These are phyloP conservation scores for Ceryle rudis DNA, from an alignment of 2,797 vertebrate genomes.

Conservation along the genomic window DNA sequence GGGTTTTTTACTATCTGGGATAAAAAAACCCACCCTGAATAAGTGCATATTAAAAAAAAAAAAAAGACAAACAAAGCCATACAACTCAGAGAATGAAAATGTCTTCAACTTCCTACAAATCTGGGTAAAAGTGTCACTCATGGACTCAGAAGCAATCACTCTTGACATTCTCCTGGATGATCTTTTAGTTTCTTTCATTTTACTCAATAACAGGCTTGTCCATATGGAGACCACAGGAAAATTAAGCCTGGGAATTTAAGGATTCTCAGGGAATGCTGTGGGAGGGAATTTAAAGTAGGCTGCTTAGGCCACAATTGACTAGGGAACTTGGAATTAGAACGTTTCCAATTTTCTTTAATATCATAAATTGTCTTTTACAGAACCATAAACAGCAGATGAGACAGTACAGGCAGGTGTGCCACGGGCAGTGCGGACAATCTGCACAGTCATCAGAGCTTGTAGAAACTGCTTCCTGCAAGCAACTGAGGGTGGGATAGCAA, in stretches of 20 bases:
- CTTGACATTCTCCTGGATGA: background rate
- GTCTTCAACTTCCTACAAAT: background rate
- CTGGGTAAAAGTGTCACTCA: background rate
- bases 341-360: background rate
- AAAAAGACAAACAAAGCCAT: background rate
- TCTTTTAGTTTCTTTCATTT: background rate
- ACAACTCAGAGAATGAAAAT: background rate
- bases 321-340: background rate
- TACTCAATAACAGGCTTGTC: background rate
- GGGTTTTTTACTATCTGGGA: background rate
- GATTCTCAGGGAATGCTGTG: background rate
- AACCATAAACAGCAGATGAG: background rate
- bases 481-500: background rate
- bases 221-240: background rate
- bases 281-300: background rate
- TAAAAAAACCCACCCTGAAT: background rate
- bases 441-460: background rate
- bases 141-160: background rate
- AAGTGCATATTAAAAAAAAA: background rate
- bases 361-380: background rate
- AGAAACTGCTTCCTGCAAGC: background rate
- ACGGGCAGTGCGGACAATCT: background rate
- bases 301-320: background rate
- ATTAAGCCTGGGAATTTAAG: background rate
- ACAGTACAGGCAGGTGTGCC: background rate